A percentile compares a stretch with the other conserved stretches of the same genome.
Conservation (phyloP, 2,888 invertebrate species). For the Caenorhabditis macrosperma region DNA sequence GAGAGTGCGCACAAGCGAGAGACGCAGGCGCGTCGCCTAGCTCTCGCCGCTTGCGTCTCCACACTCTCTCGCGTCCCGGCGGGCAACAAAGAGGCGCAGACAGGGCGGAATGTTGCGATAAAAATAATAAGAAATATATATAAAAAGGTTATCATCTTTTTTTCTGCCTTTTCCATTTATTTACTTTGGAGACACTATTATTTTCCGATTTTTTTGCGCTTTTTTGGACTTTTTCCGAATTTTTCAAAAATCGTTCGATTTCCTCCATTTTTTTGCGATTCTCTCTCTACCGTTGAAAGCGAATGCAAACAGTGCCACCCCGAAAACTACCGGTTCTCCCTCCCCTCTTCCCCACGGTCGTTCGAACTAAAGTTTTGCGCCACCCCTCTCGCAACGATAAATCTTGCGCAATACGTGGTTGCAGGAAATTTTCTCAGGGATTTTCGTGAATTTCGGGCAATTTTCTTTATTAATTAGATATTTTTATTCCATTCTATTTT, state of each 20-base stretch:
- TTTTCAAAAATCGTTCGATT: neutral
- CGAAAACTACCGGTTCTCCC: neutral
- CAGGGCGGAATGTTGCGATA: neutral
- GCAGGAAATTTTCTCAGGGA: neutral
- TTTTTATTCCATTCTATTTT: too few species aligned
- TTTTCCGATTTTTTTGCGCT: too few species aligned
- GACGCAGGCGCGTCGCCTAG: neutral
- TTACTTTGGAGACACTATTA: too few species aligned
- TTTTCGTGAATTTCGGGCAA: neutral
- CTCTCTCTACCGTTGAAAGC: neutral
- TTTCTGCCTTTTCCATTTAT: too few species aligned
- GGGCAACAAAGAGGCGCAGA: neutral
- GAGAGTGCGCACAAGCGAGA: neutral
- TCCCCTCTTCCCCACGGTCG: neutral
- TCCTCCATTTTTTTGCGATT: neutral
- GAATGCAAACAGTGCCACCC: neutral
- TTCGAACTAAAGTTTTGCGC: conserved; percentile 3
- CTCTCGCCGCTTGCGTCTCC: neutral
- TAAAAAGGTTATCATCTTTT: neutral
- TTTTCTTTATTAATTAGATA: too few species aligned
- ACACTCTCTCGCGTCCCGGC: neutral
- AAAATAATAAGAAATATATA: neutral
- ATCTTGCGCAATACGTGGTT: conserved; percentile 5
- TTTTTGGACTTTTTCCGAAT: too few species aligned
- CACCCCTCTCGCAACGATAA: too few species aligned